These are phyloP conservation scores for Brachionus asplanchnoidis DNA, from an alignment of 1,140 invertebrate species.

Conservation along the genomic window DNA sequence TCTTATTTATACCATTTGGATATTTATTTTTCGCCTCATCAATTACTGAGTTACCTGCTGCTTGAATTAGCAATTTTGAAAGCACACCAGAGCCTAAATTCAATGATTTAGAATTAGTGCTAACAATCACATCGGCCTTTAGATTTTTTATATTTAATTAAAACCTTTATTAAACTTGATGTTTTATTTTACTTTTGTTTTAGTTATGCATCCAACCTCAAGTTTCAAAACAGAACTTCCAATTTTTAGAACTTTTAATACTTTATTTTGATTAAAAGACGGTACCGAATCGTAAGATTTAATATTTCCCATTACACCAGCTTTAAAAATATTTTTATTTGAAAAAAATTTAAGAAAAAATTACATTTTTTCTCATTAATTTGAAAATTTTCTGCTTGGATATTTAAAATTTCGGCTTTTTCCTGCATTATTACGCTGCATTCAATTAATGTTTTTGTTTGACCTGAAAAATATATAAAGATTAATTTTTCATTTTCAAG, in stretches of 20 bases:
- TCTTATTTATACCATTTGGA: neutral
- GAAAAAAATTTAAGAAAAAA: neutral
- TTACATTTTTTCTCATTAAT: neutral
- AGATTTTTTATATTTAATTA: neutral
- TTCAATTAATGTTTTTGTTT: neutral
- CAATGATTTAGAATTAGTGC: neutral
- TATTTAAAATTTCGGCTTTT: neutral
- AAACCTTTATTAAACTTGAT: neutral
- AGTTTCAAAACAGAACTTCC: neutral
- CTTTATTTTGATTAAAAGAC: neutral
- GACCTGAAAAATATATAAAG: too few relatives aligned
- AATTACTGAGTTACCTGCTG: neutral
- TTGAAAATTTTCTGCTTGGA: neutral
- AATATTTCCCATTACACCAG: neutral
- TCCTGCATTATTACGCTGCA: neutral
- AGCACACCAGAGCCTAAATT: neutral
- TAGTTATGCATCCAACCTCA: neutral
- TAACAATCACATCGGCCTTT: conserved; percentile 13
- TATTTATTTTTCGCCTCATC: neutral
- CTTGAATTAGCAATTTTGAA: neutral
- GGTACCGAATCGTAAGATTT: neutral
- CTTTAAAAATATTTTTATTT: neutral
- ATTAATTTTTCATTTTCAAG: too few relatives aligned
- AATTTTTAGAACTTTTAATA: neutral
- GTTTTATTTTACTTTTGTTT: neutral